Conservation (phyloP, 2,113 vertebrate genomes). For the Delphinapterus leucas region DNA sequence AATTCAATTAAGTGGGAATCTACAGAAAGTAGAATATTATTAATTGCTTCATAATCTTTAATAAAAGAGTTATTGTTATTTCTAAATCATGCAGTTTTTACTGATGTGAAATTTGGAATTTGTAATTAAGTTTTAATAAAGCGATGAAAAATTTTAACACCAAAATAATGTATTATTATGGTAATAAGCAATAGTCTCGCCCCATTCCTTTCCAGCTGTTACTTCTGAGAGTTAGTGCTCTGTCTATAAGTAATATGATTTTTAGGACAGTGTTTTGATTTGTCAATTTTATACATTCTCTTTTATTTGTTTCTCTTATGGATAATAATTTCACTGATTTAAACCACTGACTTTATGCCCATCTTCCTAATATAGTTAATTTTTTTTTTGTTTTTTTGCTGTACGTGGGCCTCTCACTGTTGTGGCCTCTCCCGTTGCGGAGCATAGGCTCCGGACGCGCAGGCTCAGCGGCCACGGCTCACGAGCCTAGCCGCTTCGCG, state of each 20-base stretch:
- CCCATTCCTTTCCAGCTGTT: background rate
- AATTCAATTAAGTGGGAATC: background rate
- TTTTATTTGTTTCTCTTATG: slow-evolving; percentile 22
- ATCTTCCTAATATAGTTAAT: background rate
- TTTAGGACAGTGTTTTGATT: background rate
- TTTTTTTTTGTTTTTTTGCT: too few relatives aligned
- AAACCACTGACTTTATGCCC: background rate
- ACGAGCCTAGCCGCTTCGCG: too few relatives aligned
- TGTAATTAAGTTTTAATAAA: slow-evolving; percentile 3
- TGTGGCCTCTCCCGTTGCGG: too few relatives aligned
- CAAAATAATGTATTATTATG: background rate
- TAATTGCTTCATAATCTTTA: background rate
- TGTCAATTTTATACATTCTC: background rate
- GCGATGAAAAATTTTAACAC: background rate
- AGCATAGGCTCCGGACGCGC: too few relatives aligned
- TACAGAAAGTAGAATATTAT: background rate
- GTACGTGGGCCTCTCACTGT: too few relatives aligned
- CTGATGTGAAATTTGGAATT: slow-evolving; percentile 12
- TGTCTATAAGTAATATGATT: background rate
- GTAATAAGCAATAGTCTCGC: background rate
- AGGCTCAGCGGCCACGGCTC: too few relatives aligned
- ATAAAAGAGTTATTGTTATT: slow-evolving; percentile 16
- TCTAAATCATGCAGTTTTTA: background rate
- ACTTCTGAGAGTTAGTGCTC: background rate
- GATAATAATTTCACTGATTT: slow-evolving; percentile 9